Conservation (phyloP, 1,140 invertebrate species). For the Euura saliciscinereae region DNA sequence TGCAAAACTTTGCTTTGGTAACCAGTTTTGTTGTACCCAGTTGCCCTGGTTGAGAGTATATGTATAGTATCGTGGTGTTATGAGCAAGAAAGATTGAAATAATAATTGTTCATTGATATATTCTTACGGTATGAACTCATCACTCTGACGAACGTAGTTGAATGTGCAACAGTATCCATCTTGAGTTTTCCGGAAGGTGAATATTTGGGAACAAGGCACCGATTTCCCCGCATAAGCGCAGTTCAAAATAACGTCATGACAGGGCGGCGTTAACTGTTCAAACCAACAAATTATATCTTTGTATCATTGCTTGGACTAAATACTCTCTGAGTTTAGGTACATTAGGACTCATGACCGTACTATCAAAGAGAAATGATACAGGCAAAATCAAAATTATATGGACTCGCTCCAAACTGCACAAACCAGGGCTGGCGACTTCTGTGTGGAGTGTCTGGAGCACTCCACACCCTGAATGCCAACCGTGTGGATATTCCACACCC, state of each 20-base stretch:
- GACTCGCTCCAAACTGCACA: not conserved
- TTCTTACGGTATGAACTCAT: not conserved
- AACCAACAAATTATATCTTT: not conserved
- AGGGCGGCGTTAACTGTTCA: constrained; percentile 60
- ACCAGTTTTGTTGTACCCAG: not conserved
- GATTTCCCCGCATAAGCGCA: constrained; percentile 55
- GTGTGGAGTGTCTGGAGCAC: too few species aligned
- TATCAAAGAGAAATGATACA: not conserved
- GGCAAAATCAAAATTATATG: not conserved
- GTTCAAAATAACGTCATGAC: constrained; percentile 54
- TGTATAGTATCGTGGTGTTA: too few species aligned
- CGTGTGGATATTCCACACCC: too few species aligned
- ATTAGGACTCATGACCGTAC: not conserved
- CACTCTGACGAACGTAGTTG: constrained; percentile 52
- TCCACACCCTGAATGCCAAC: too few species aligned
- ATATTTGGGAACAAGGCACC: constrained; percentile 55
- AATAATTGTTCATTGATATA: not conserved
- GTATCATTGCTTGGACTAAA: not conserved
- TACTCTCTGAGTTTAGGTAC: not conserved
- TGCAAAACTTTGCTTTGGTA: not conserved
- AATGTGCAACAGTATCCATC: constrained; percentile 67
- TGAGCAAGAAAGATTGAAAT: too few species aligned
- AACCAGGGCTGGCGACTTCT: too few species aligned
- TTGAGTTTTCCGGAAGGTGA: constrained; percentile 57
- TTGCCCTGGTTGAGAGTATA: not conserved